Evolutionary conservation across 2,888 invertebrate species (phyloP), one percentile per base, ranked within the genome.

Genomic region (Drosophila basisetae): DNA sequence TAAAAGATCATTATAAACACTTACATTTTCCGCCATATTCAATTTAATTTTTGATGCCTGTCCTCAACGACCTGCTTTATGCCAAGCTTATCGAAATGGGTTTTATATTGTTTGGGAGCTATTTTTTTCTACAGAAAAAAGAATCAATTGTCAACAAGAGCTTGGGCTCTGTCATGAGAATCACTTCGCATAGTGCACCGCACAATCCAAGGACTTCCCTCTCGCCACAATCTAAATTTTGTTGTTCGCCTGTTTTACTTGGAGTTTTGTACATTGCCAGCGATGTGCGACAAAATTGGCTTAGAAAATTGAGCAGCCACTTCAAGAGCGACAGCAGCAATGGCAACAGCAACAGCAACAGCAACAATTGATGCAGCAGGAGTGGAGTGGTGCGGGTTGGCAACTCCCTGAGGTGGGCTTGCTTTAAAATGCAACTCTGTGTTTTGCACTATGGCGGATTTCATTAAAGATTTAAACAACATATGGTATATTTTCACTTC

Each of bases 401-500:
- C 22, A 1, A 56, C 41, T 66, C 72, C 60, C 76, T 28, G 53
- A 43, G 60, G 72, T 72, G 64, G 66, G 41, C 54, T 30, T 73
- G 73, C 89, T 84, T 78, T 79, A 84, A 82, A 89, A 89, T 87
- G 88, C 84, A 84, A 82, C 89, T 82, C 87, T 84, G 78, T 82
- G 89, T 78, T 58, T 39, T 87, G 72, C 76, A 78, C 89, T 78
- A 83, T 67, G 76, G 84, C 61, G 89, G 72, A 89, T 85, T 89
- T 87, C 87, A 88, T 87, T 87, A 88, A 87, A 88, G 61, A 88
- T 86, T 89, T 75, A 89, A 87, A 76, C 78, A 91, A 83, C 90
- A 91, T 83, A 89, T 90, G 88, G 78, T 79, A 82, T 88, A 89
- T 84, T 87, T 87, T 67, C 76, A 72, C 70, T 87, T 67, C 76